Evolutionary conservation across 2,888 invertebrate species (phyloP).

Genomic region (Tenodera sinensis): DNA sequence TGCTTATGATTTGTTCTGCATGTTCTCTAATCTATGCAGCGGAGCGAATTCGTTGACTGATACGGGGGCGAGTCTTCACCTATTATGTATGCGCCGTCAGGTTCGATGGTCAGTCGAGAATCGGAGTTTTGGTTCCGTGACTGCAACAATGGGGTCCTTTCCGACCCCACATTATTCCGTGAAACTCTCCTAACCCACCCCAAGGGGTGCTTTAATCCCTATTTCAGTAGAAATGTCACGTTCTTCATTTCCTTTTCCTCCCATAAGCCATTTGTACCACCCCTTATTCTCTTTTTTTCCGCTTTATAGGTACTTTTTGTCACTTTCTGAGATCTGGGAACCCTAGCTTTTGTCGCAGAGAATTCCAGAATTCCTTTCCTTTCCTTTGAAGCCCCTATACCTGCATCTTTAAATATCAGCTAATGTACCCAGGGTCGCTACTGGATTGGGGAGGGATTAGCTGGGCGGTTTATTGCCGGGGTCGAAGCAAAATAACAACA

Average conservation of each 20-base stretch:
- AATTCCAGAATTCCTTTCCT: not conserved
- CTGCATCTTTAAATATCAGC: not conserved
- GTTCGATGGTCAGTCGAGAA: not conserved
- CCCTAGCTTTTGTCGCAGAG: not conserved
- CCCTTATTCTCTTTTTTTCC: no score
- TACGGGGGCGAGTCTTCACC: not conserved
- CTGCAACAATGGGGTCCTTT: not conserved
- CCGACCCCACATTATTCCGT: not conserved
- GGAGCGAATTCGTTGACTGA: not conserved
- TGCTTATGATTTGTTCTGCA: not conserved
- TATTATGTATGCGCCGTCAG: not conserved
- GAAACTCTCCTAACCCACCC: not conserved
- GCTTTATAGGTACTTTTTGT: not conserved
- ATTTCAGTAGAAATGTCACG: not conserved
- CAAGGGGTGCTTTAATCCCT: not conserved
- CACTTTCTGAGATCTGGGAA: not conserved
- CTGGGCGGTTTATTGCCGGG: no score
- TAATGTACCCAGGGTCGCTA: no score
- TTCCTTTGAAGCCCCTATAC: no score
- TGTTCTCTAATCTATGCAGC: not conserved
- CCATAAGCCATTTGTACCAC: not conserved
- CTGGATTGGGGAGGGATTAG: no score
- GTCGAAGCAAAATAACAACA: no score
- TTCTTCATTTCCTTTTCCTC: not conserved
- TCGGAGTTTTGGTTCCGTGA: not conserved